phyloP scores from a whole-genome alignment of 2,888 invertebrate species.

The Trachelus troglodyta region DNA sequence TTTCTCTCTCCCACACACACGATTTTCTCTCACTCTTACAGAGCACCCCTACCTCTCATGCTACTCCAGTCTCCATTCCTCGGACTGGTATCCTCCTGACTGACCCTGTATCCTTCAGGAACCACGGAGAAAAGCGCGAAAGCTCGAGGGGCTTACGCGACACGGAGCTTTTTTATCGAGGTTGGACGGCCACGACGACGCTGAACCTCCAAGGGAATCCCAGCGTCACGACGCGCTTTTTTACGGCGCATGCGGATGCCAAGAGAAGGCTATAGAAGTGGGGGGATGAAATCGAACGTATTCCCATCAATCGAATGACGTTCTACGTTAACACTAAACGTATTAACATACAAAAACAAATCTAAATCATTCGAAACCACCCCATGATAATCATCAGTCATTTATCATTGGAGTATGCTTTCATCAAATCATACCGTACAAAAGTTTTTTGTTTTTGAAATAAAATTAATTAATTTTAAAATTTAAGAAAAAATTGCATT shows the following conservation, averaged over 20 bases:
- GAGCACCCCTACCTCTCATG: background rate
- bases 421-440: background rate
- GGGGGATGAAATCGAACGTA: slow-evolving; percentile 13
- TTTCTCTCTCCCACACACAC: background rate
- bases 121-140: slow-evolving; percentile 22
- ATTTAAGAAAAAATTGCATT: background rate
- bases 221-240: slow-evolving; percentile 34
- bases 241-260: slow-evolving; percentile 58
- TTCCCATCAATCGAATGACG: background rate
- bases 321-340: background rate
- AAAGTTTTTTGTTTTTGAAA: background rate
- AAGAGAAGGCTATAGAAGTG: slow-evolving; percentile 12
- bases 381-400: background rate
- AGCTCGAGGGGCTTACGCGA: slow-evolving; percentile 21
- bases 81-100: background rate
- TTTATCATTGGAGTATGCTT: background rate
- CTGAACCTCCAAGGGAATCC: slow-evolving; percentile 16
- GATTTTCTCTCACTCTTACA: background rate
- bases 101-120: slow-evolving; percentile 12
- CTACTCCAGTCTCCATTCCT: background rate
- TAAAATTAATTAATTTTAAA: background rate
- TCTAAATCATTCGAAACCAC: too few species aligned
- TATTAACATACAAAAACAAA: background rate
- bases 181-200: slow-evolving; percentile 20
- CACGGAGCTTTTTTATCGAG: slow-evolving; percentile 60